phyloP scores from a whole-genome alignment of 2,888 invertebrate species.

The Tinea trinotella region DNA sequence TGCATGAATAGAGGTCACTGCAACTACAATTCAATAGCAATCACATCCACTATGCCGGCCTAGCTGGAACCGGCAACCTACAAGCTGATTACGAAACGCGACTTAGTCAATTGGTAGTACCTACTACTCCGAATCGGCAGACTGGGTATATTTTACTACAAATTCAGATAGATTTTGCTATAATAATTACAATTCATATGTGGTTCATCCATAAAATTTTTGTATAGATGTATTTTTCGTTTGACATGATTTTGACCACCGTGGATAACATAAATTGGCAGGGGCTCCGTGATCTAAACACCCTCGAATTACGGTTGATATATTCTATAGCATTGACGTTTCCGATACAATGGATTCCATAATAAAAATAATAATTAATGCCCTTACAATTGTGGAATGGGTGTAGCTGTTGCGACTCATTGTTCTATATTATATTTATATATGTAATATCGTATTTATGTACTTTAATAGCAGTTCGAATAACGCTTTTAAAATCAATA shows the following conservation, averaged over 20 bases:
- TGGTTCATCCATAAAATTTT: constrained; percentile 31
- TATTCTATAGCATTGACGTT: constrained; percentile 45
- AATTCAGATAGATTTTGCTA: too few relatives aligned
- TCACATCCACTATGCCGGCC: too few relatives aligned
- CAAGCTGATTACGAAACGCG: too few relatives aligned
- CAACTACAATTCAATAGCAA: too few relatives aligned
- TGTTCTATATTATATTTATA: not conserved
- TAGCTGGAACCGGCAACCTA: too few relatives aligned
- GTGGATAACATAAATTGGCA: constrained; percentile 67
- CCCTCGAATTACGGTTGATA: constrained; percentile 4
- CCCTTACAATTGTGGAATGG: constrained; percentile 35
- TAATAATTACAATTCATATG: constrained; percentile 18
- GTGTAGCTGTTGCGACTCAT: constrained; percentile 31
- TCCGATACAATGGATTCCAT: constrained; percentile 44
- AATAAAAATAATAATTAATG: constrained; percentile 58
- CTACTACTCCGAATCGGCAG: too few relatives aligned
- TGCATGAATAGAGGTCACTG: too few relatives aligned
- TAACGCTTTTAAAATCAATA: too few relatives aligned
- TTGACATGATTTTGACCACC: constrained; percentile 62
- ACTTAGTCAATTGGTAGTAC: too few relatives aligned
- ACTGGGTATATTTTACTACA: too few relatives aligned
- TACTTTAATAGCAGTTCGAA: too few relatives aligned
- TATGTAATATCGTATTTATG: not conserved
- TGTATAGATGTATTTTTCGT: constrained; percentile 42
- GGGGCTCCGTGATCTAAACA: constrained; percentile 33